Conservation (phyloP, 2,113 vertebrate species). For the Pedionomus torquatus region DNA sequence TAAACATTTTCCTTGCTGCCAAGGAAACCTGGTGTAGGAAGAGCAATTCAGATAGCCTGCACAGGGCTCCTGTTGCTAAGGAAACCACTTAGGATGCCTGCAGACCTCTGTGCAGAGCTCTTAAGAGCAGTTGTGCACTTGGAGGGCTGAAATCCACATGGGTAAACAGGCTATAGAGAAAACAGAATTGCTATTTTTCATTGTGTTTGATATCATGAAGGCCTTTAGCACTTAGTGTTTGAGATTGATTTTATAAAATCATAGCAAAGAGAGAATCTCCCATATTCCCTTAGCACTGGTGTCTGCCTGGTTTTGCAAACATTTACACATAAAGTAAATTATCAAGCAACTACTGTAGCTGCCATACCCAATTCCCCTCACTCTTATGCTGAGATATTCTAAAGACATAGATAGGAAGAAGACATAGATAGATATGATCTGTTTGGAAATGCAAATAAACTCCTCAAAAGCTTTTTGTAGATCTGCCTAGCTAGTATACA, state of each 20-base stretch:
- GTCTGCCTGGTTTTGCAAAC: neutral
- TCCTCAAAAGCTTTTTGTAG: neutral
- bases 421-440: neutral
- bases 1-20: constrained; percentile 65
- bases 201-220: neutral
- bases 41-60: constrained; percentile 52
- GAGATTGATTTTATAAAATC: neutral
- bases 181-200: neutral
- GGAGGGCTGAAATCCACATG: neutral
- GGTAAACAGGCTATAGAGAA: neutral
- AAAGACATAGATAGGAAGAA: neutral
- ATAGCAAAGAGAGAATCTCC: neutral
- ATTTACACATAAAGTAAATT: neutral
- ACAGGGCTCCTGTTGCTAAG: constrained; percentile 71
- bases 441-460: neutral
- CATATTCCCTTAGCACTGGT: neutral
- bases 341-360: neutral
- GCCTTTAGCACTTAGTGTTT: neutral
- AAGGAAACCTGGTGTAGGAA: constrained; percentile 73
- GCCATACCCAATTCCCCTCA: neutral
- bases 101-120: constrained; percentile 29
- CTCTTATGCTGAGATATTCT: neutral
- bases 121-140: constrained; percentile 22
- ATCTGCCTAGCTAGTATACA: neutral
- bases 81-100: constrained; percentile 53